A percentile compares a stretch with the other conserved stretches of the same genome.
Conservation (phyloP, 2,113 vertebrate genomes). For the Genyomyrus donnyi region DNA sequence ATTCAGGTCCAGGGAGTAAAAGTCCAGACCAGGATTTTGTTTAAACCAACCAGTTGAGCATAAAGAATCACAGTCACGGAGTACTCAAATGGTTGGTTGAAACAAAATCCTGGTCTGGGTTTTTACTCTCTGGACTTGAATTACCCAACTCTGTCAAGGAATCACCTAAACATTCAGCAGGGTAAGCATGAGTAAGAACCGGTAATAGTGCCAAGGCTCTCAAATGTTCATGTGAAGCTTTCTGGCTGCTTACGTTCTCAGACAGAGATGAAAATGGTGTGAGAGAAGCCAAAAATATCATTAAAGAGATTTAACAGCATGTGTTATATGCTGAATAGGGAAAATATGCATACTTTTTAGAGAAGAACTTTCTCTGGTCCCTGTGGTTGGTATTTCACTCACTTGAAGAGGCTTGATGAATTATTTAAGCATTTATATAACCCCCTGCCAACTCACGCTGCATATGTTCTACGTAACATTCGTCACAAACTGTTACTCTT, state of each 20-base stretch:
- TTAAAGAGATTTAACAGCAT: not conserved
- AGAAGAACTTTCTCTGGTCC: not conserved
- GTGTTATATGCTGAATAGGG: not conserved
- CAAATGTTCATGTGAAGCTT: not conserved
- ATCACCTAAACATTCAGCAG: not conserved
- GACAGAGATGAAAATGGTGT: not conserved
- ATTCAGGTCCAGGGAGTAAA: not conserved
- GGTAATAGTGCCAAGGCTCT: not conserved
- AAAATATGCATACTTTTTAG: not conserved
- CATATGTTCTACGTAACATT: not conserved
- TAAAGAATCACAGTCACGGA: too few species aligned
- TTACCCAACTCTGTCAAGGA: not conserved
- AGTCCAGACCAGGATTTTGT: not conserved
- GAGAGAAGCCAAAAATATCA: not conserved
- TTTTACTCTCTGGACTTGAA: too few species aligned
- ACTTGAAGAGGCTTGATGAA: slow-evolving; percentile 5
- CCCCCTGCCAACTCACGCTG: not conserved
- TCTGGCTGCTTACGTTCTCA: not conserved
- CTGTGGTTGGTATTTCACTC: not conserved
- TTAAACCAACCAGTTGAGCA: too few species aligned
- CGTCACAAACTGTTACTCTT: not conserved
- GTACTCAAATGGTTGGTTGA: too few species aligned
- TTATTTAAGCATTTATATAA: slow-evolving; percentile 24
- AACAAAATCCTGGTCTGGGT: too few species aligned
- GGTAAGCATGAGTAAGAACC: not conserved